Evolutionary conservation across 2,888 invertebrate species (phyloP).

Genomic region (Tinea pellionella): DNA sequence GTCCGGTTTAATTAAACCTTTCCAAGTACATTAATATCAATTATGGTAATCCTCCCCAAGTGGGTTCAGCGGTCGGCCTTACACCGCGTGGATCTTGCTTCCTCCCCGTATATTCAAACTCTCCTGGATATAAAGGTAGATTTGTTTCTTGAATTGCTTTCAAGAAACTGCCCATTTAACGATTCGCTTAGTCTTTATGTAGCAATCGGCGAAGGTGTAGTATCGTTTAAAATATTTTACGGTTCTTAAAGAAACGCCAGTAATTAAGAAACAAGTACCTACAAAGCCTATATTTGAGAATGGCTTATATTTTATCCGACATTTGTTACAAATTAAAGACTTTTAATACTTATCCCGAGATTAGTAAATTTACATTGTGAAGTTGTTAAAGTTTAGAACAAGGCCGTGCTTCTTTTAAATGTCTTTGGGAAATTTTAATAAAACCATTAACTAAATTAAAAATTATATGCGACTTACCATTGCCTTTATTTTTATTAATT

Average conservation of each 20-base stretch:
- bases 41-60: constrained; percentile 50
- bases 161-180: constrained; percentile 32
- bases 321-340: neutral
- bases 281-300: neutral
- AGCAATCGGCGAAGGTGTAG: constrained; percentile 30
- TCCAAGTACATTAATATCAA: constrained; percentile 54
- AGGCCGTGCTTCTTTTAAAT: neutral
- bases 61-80: constrained; percentile 40
- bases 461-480: too few relatives aligned
- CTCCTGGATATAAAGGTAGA: constrained; percentile 22
- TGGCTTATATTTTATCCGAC: neutral
- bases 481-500: too few relatives aligned
- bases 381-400: neutral
- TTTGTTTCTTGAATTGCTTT: constrained; percentile 25
- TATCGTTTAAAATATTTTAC: constrained; percentile 40
- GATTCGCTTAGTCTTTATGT: constrained; percentile 34
- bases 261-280: constrained; percentile 6
- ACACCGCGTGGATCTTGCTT: constrained; percentile 19
- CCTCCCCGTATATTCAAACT: constrained; percentile 16
- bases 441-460: too few relatives aligned
- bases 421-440: neutral
- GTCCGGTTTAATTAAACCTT: constrained; percentile 54
- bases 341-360: neutral
- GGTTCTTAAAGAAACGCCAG: constrained; percentile 24
- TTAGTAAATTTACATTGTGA: neutral